These are phyloP conservation scores for Nowickia ferox DNA, from an alignment of 2,888 invertebrate genomes.

Conservation along the genomic window DNA sequence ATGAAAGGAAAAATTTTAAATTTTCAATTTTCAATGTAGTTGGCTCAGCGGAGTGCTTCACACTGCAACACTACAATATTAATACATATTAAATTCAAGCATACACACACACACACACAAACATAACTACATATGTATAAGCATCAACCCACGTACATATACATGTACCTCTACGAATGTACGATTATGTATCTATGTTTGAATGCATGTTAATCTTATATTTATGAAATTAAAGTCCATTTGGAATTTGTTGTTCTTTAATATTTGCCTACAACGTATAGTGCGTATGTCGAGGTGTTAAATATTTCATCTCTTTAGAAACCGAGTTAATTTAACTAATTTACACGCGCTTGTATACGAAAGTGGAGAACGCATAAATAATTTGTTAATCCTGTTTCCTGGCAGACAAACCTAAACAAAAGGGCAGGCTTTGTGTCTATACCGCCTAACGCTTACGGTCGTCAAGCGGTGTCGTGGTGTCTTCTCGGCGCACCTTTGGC, in stretches of 20 bases:
- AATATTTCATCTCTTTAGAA: not conserved
- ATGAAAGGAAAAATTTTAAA: slow-evolving; percentile 52
- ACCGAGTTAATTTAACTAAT: not conserved
- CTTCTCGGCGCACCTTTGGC: no score
- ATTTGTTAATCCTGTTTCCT: no score
- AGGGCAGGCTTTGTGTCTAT: no score
- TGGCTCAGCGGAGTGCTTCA: slow-evolving; percentile 37
- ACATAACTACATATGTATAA: no score
- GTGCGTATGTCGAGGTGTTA: slow-evolving; percentile 16
- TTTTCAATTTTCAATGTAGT: slow-evolving; percentile 63
- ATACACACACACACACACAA: not conserved
- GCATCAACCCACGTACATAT: not conserved
- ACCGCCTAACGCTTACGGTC: no score
- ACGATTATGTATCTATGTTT: no score
- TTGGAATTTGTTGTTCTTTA: not conserved
- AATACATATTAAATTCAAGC: no score
- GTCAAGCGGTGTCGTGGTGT: no score
- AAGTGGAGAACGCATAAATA: no score
- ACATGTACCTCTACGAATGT: no score
- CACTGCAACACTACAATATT: not conserved
- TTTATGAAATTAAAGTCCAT: not conserved
- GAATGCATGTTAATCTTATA: not conserved
- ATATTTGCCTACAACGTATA: not conserved
- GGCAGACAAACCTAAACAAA: no score
- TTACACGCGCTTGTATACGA: not conserved